Evolutionary conservation across 2,888 invertebrate species (phyloP).

Genomic region (Dermolepida albohirtum): DNA sequence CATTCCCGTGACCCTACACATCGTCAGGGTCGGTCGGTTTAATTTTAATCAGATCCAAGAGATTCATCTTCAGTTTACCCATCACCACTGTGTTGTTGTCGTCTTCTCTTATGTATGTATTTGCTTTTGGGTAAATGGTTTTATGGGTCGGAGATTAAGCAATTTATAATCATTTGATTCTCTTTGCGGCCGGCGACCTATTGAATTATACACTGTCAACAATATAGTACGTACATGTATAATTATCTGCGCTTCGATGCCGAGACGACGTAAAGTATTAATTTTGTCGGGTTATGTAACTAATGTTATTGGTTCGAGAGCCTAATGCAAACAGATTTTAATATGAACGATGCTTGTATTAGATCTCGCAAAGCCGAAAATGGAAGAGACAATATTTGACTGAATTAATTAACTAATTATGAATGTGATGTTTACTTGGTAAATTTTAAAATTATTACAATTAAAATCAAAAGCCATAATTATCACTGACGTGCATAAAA

Average conservation of each 20-base stretch:
- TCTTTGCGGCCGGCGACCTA: slow-evolving; percentile 12
- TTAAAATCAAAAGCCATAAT: no score
- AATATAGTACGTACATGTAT: not conserved
- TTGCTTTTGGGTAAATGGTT: slow-evolving; percentile 7
- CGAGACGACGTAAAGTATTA: no score
- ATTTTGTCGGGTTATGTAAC: no score
- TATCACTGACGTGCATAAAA: no score
- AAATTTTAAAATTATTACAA: no score
- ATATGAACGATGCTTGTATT: not conserved
- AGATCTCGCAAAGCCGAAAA: slow-evolving; percentile 7
- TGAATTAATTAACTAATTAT: slow-evolving; percentile 21
- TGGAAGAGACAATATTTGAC: slow-evolving; percentile 23
- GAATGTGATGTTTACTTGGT: not conserved
- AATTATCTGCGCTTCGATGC: no score
- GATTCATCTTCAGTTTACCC: slow-evolving; percentile 1
- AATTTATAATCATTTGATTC: slow-evolving; percentile 25
- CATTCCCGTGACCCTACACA: slow-evolving; percentile 34
- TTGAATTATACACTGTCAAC: slow-evolving; percentile 25
- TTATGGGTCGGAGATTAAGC: slow-evolving; percentile 24
- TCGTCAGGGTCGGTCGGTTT: slow-evolving; percentile 39
- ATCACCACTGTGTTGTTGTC: not conserved
- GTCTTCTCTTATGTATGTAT: not conserved
- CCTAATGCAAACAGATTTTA: slow-evolving; percentile 16
- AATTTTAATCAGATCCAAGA: slow-evolving; percentile 43
- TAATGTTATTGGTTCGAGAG: slow-evolving; percentile 19